Evolutionary conservation across 2,797 vertebrate species (phyloP), one percentile per base, ranked within the genome.

Genomic region (Euphonia xanthogaster): DNA sequence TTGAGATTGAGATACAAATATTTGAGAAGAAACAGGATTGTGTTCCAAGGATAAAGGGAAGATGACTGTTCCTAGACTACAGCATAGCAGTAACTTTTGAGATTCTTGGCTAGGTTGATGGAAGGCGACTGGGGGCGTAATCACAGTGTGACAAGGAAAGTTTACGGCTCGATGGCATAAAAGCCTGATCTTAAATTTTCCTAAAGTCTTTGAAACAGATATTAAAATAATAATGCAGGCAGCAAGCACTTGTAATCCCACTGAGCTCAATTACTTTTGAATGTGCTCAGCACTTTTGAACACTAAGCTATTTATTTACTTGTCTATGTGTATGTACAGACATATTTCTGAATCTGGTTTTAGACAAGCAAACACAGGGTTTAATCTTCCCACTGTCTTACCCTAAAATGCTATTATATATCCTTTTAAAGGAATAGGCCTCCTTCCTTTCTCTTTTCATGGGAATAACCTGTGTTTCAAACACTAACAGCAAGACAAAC

Each of bases 261-360:
- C 45, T 39, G 82, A 93, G 61, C 55, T 95, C 82, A 71, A 67
- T 86, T 86, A 50, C 27, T 93, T 82, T 22, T 77, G 57, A 88
- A 90, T 53, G 28, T 71, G 42, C 53, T 86, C 60, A 85, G 88
- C 53, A 74, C 25, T 96, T 94, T 37, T 80, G 79, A 95, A 39
- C 44, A 53, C 57, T 35, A 77, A 90, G 54, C 61, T 83, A 54
- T 90, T 80, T 93, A 82, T 86, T 96, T 92, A 71, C 58, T 81
- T 85, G 57, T 63, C 80, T 90, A 1, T 24, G 58, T 44, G 14
- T 40, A 62, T 1, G 3, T 51, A 57, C 25, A 85, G 51, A 33
- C 23, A 85, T 24, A 75, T 84, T 94, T 86, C n/a, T 1, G 1
- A 35, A 67, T 63, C 73, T 74, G 62, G 28, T 66, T 93, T 63